These are phyloP conservation scores for Lycodopsis pacificus DNA, from an alignment of 2,797 vertebrate species.

Conservation along the genomic window DNA sequence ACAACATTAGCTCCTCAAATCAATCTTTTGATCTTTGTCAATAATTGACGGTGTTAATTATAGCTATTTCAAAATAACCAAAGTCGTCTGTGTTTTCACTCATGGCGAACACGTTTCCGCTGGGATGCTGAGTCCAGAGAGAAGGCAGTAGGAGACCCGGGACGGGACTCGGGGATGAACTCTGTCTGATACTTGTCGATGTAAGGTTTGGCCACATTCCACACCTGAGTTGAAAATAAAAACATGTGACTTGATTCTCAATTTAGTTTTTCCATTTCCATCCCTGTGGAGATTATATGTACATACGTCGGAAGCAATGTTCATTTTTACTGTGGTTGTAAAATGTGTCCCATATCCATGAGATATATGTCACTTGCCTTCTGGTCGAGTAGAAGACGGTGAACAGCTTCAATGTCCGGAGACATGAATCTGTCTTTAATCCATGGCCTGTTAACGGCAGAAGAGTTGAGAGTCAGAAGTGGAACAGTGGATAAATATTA, in stretches of 20 bases:
- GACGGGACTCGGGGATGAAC: slow-evolving; percentile 92
- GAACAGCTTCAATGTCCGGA: slow-evolving; percentile 93
- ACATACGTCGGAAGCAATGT: neutral
- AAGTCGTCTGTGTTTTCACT: slow-evolving; percentile 65
- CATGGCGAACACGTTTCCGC: slow-evolving; percentile 83
- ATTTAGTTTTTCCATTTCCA: neutral
- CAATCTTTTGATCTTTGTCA: neutral
- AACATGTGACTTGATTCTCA: slow-evolving; percentile 9
- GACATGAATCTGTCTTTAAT: slow-evolving; percentile 99
- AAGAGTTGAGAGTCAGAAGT: slow-evolving; percentile 20
- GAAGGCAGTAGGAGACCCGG: slow-evolving; percentile 94
- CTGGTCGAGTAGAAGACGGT: slow-evolving; percentile 92
- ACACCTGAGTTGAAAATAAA: slow-evolving; percentile 85
- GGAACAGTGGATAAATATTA: slow-evolving; percentile 81
- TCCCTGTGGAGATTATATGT: neutral
- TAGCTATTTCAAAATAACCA: neutral
- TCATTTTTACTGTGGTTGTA: neutral
- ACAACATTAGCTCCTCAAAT: slow-evolving; percentile 19
- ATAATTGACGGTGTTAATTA: slow-evolving; percentile 1
- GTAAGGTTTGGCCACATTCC: slow-evolving; percentile 93
- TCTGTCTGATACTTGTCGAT: slow-evolving; percentile 95
- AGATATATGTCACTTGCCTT: slow-evolving; percentile 82
- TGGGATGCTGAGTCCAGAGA: slow-evolving; percentile 87
- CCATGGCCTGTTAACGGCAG: slow-evolving; percentile 88
- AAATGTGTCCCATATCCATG: neutral